Base-by-base conservation (phyloP, 1,140 invertebrate species). In the Atta colombica region DNA sequence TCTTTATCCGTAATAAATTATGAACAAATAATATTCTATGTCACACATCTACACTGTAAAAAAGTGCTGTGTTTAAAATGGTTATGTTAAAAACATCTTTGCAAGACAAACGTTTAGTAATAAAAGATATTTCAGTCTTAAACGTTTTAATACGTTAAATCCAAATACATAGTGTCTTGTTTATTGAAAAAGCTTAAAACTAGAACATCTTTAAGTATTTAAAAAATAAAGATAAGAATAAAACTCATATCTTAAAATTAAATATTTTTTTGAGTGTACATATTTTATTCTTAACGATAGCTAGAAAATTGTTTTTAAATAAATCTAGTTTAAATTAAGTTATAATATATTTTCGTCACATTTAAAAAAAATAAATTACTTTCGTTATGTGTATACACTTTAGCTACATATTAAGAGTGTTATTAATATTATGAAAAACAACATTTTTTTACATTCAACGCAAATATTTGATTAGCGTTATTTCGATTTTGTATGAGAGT, bases 401-500 rank as follows among this genome's bases (percentile, higher is more conserved):
- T 31, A 77, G 28, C 28, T 28, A 7, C 16, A 45, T 58, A 45
- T n/a, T 35, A 21, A 51, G 3, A 78, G 16, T 51, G 18, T 35
- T 7, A 78, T 63, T 63, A 28, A 63, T 77, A 63, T 78, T 35
- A 18, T 10, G 5, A 81, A 69, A 25, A 35, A n/a, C 8, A 39
- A 58, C 12, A 21, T 21, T 21, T 21, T 71, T 69, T 71, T 39
- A 7, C 10, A 3, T 0, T 49, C 7, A 1, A 58, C 1, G 45
- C 49, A 7, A 55, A 28, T 21, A 82, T n/a, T 72, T 82, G 14
- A 60, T 72, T 45, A 69, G 31, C 16, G 2, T 60, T 45, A 10
- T 18, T 31, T 14, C 6, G n/a, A 58, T 61, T 69, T 45, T 10
- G 16, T 35, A 16, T 31, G 21, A 25, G 2, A 18, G 35, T 39